Percentiles rank a stretch among this genome's conserved stretches.
Evolutionary conservation across 2,113 vertebrate species (phyloP).

Genomic region (Nothocercus nigrocapillus): DNA sequence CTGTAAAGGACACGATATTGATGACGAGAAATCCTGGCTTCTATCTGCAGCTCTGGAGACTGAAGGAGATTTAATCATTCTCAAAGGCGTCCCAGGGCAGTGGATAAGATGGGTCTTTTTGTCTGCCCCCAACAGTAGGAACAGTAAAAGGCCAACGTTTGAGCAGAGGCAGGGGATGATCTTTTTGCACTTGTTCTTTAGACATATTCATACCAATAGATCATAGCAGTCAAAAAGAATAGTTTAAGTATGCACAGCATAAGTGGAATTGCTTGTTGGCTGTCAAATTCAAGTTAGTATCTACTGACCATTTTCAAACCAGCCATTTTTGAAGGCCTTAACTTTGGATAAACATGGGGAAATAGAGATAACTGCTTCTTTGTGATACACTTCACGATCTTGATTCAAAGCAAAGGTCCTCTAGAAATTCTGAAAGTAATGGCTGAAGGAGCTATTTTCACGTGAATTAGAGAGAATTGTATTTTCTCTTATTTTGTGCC

Average conservation of each 20-base stretch:
- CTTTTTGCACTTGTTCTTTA: neutral
- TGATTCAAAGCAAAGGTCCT: neutral
- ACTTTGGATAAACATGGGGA: neutral
- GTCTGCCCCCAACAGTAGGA: neutral
- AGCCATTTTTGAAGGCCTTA: neutral
- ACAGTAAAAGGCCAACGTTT: neutral
- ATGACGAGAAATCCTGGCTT: neutral
- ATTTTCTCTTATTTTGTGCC: neutral
- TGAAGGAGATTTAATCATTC: neutral
- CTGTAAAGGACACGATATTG: neutral
- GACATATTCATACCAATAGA: neutral
- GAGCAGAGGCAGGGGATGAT: neutral
- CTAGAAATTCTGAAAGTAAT: neutral
- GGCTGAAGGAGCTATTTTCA: neutral
- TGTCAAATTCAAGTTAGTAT: neutral
- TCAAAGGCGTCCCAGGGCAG: neutral
- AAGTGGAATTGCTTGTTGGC: neutral
- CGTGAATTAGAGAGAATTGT: neutral
- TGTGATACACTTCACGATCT: neutral
- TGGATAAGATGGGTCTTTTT: slow-evolving; percentile 22
- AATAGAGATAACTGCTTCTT: neutral
- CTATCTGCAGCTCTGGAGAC: neutral
- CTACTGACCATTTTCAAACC: neutral
- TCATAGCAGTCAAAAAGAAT: neutral
- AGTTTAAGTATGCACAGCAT: neutral